Percentiles rank a stretch among this genome's conserved stretches.
phyloP scores from a whole-genome alignment of 2,113 vertebrate genomes.

The Muntiacus reevesi region DNA sequence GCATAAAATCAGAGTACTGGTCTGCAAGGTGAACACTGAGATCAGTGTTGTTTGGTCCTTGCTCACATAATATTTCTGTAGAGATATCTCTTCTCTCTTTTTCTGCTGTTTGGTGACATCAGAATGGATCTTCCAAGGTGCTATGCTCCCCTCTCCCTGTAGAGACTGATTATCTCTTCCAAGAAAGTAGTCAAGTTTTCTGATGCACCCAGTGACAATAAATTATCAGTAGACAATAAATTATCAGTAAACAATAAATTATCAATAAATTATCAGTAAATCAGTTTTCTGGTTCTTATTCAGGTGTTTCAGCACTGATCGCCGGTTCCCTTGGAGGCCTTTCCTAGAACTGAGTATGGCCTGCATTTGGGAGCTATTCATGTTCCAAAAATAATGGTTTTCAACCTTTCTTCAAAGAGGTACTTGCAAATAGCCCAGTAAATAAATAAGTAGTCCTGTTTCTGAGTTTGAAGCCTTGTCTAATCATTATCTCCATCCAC shows the following conservation, averaged over 20 bases:
- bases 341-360: not conserved
- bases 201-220: not conserved
- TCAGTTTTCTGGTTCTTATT: not conserved
- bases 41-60: not conserved
- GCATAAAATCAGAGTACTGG: not conserved
- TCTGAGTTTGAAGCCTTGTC: not conserved
- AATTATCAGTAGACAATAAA: not conserved
- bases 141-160: accelerated
- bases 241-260: not conserved
- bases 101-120: not conserved
- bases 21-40: not conserved
- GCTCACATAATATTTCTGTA: not conserved
- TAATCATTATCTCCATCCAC: not conserved
- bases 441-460: not conserved
- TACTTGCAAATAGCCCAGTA: not conserved
- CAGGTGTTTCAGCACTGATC: not conserved
- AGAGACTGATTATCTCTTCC: not conserved
- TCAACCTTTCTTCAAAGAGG: not conserved
- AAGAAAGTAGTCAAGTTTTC: not conserved
- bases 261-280: not conserved
- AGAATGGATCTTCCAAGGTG: not conserved
- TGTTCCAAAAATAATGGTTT: not conserved
- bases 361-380: not conserved
- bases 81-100: not conserved
- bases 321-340: not conserved